Evolutionary conservation across 2,888 invertebrate genomes (phyloP).

Genomic region (Drosophila nigricruria): DNA sequence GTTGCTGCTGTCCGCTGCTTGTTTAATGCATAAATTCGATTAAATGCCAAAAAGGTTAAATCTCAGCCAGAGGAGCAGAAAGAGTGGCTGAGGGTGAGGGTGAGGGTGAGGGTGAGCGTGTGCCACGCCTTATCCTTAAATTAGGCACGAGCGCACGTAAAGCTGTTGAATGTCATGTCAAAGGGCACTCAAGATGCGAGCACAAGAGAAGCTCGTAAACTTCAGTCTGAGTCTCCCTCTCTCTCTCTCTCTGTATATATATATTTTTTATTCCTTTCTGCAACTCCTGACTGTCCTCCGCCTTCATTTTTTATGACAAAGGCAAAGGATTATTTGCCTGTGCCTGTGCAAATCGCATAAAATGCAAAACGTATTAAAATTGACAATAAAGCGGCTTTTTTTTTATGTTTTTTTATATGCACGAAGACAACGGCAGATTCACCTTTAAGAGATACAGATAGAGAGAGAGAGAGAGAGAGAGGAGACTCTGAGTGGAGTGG

Average conservation of each 20-base stretch:
- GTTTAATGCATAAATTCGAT: conserved; percentile 81
- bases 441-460: conserved; percentile 19
- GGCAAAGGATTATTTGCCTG: conserved; percentile 73
- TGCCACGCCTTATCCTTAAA: conserved; percentile 71
- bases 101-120: neutral
- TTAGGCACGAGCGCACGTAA: conserved; percentile 81
- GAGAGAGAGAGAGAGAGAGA: neutral
- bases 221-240: conserved; percentile 22
- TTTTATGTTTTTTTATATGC: conserved; percentile 63
- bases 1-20: conserved; percentile 49
- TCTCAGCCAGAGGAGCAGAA: conserved; percentile 27
- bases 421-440: conserved; percentile 14
- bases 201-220: conserved; percentile 61
- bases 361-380: conserved; percentile 80
- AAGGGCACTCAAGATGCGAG: conserved; percentile 60
- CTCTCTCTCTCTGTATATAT: neutral
- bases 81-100: neutral
- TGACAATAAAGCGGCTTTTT: conserved; percentile 82
- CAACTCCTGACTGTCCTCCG: conserved; percentile 28
- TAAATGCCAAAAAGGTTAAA: conserved; percentile 80
- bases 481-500: too few species aligned
- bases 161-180: conserved; percentile 78
- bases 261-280: conserved; percentile 29
- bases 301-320: conserved; percentile 61
- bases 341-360: conserved; percentile 70